Conservation (phyloP, 2,113 vertebrate species). For the Raphicerus campestris region DNA sequence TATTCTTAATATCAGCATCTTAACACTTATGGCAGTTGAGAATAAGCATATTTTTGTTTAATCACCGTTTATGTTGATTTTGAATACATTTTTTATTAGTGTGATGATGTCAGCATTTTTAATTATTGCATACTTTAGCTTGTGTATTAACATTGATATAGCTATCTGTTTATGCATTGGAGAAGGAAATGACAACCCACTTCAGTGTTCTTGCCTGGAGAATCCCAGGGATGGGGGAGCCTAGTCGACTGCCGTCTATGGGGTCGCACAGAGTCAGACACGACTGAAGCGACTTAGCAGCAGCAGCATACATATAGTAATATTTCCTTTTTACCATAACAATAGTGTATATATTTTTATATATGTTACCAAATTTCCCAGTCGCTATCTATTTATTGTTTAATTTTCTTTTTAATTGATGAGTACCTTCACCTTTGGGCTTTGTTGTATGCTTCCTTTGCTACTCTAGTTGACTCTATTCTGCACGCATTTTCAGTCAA, state of each 20-base stretch:
- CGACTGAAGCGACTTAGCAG: no score
- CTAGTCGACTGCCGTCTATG: no score
- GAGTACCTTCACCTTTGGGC: background rate
- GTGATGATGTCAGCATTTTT: conserved; percentile 2
- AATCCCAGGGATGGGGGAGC: no score
- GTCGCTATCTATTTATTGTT: background rate
- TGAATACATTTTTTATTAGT: background rate
- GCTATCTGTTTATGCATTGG: background rate
- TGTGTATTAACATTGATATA: background rate
- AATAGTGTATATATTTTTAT: background rate
- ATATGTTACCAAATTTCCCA: background rate
- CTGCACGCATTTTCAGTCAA: background rate
- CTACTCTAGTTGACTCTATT: background rate
- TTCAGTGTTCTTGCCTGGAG: no score
- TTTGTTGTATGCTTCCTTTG: background rate
- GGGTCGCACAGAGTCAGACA: no score
- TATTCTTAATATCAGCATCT: background rate
- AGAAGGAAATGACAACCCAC: no score
- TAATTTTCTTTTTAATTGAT: background rate
- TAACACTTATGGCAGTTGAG: background rate
- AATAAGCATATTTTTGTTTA: background rate
- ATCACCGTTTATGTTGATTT: background rate
- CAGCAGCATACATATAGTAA: background rate
- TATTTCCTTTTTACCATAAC: conserved; percentile 17
- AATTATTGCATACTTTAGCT: background rate